Evolutionary conservation across 2,113 vertebrate genomes (phyloP).

Genomic region (Lanius collurio): DNA sequence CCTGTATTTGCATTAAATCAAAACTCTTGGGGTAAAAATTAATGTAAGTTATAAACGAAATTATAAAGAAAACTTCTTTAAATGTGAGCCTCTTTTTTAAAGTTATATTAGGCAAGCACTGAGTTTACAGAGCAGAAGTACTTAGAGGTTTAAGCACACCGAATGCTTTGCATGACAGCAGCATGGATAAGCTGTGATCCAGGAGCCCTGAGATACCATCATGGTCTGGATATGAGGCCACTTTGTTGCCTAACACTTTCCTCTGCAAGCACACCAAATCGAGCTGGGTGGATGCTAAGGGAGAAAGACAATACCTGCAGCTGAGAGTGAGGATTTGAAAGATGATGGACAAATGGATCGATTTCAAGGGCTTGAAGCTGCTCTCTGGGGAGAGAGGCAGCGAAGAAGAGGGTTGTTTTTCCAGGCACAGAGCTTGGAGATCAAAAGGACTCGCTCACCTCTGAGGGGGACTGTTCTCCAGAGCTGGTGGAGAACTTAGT

Average conservation of each 20-base stretch:
- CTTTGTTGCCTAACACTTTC: neutral
- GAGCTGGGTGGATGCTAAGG: neutral
- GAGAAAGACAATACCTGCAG: neutral
- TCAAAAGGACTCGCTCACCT: neutral
- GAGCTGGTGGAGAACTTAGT: neutral
- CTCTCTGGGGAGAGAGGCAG: neutral
- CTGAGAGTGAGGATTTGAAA: neutral
- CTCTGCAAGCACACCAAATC: neutral
- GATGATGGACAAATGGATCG: rapidly evolving
- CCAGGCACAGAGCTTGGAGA: neutral
- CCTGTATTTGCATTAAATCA: neutral
- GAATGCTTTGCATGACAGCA: neutral
- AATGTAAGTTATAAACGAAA: neutral
- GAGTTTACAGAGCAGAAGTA: neutral
- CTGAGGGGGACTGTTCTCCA: neutral
- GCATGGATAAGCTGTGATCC: neutral
- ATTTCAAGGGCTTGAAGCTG: neutral
- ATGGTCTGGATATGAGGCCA: neutral
- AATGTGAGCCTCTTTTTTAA: neutral
- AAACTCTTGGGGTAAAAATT: neutral
- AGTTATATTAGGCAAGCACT: neutral
- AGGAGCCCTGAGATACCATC: neutral
- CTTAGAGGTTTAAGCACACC: neutral
- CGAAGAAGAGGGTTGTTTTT: neutral
- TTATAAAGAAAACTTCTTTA: neutral